A percentile compares a stretch with the other conserved stretches of the same genome.
Evolutionary conservation across 1,140 invertebrate genomes (phyloP).

Genomic region (Tenebrio molitor): DNA sequence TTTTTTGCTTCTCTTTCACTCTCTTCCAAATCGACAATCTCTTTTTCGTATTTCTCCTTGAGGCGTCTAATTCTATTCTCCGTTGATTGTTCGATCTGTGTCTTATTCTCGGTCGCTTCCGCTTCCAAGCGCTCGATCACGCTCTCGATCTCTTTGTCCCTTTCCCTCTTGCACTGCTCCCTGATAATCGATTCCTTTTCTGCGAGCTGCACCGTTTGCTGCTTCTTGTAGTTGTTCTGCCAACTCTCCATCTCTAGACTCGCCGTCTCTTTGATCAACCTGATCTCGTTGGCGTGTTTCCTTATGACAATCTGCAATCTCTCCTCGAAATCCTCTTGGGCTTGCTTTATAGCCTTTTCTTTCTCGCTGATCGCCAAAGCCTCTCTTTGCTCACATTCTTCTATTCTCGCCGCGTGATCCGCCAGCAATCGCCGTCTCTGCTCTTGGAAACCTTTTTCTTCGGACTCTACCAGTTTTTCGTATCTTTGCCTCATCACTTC

Average conservation of each 20-base stretch:
- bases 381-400: slow-evolving; percentile 68
- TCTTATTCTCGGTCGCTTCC: slow-evolving; percentile 69
- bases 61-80: slow-evolving; percentile 75
- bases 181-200: slow-evolving; percentile 73
- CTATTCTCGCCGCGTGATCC: slow-evolving; percentile 66
- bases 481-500: slow-evolving; percentile 67
- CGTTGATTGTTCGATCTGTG: slow-evolving; percentile 69
- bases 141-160: slow-evolving; percentile 77
- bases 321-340: slow-evolving; percentile 68
- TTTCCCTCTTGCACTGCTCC: slow-evolving; percentile 73
- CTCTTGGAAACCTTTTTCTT: slow-evolving; percentile 70
- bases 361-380: slow-evolving; percentile 64
- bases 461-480: slow-evolving; percentile 71
- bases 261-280: slow-evolving; percentile 70
- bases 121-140: slow-evolving; percentile 75
- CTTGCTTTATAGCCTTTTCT: slow-evolving; percentile 66
- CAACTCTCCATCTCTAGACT: slow-evolving; percentile 72
- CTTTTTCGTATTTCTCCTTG: slow-evolving; percentile 81
- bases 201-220: slow-evolving; percentile 69
- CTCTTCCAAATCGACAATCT: slow-evolving; percentile 75
- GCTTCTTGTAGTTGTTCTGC: slow-evolving; percentile 71
- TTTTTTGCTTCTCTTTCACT: slow-evolving; percentile 71
- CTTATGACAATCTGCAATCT: slow-evolving; percentile 62
- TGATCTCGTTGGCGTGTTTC: slow-evolving; percentile 70
- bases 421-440: slow-evolving; percentile 68